These are phyloP conservation scores for Phymatocera aterrima DNA, from an alignment of 2,888 invertebrate species.

Conservation along the genomic window DNA sequence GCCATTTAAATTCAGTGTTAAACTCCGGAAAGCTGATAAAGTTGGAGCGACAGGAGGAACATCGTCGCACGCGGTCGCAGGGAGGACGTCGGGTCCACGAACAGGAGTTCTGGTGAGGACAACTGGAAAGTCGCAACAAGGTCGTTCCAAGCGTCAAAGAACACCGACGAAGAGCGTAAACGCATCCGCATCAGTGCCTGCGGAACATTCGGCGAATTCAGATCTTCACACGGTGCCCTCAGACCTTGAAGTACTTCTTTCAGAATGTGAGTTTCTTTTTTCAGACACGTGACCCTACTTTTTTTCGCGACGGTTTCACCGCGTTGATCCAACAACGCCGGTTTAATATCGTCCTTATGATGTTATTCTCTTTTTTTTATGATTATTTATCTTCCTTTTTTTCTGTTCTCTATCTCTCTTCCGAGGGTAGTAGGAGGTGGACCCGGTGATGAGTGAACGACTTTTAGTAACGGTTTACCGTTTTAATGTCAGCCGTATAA, in stretches of 20 bases:
- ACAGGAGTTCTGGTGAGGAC: conserved; percentile 76
- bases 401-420: no score
- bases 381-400: no score
- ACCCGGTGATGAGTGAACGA: no score
- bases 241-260: conserved; percentile 79
- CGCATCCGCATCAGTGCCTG: conserved; percentile 29
- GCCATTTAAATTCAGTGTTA: conserved; percentile 90
- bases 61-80: conserved; percentile 50
- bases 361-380: no score
- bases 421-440: no score
- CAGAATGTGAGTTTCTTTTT: conserved; percentile 78
- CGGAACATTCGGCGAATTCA: conserved; percentile 75
- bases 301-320: not conserved
- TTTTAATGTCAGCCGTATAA: no score
- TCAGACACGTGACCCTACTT: conserved; percentile 74
- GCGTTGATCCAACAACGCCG: no score
- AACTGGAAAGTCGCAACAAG: conserved; percentile 53
- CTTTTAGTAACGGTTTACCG: no score
- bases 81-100: conserved; percentile 63
- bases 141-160: conserved; percentile 63
- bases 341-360: no score
- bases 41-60: conserved; percentile 72
- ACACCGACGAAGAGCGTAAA: conserved; percentile 22
- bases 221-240: conserved; percentile 80
- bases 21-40: conserved; percentile 85